Evolutionary conservation across 2,888 invertebrate species (phyloP), one percentile per base, ranked within the genome.

Genomic region (Eupithecia dodoneata): DNA sequence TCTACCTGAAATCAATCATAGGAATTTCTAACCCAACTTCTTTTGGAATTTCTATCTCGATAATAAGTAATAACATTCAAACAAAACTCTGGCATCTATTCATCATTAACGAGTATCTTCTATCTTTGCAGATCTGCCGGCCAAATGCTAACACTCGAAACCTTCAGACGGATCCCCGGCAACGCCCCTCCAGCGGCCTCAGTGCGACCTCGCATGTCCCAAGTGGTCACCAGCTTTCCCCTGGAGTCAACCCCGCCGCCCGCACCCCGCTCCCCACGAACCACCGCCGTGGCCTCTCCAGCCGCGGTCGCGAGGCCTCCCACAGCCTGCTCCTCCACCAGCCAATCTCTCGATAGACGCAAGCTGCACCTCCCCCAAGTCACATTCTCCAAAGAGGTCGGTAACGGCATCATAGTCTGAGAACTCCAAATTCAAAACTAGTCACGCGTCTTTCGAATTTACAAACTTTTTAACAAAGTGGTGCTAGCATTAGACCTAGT

Each of bases 361-460:
- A 96, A 97, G 86, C 95, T 97, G 42, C 96, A 97, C 85, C 93
- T 97, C 85, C 97, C 97, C 41, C 97, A 97, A 95, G 97, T 98
- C 89, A 97, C 98, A 74, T 98, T 98, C 94, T 98, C 97, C 89
- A 97, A 97, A 91, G 98, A 98, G 98, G 98, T 98, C 96, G 98
- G 98, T 97, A 97, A 96, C 86, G 98, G 98, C 80, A 97, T 98
- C 86, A 96, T 98, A 87, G 98, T 98, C 85, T 98, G 95, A 95
- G 74, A 79, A 73, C 77, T 79, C 49, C 52, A 79, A 80, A 81
- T 79, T 73, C 66, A 72, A 81, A 85, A 85, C 88, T 88, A 88
- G 88, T 88, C 88, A 88, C 86, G 83, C 78, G 81, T 83, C 78
- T 78, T 74, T 81, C 81, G 82, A 82, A 83, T 83, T 84, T 82